These are phyloP conservation scores for Drosophila ercepeae DNA, from an alignment of 1,140 invertebrate genomes.

Conservation along the genomic window DNA sequence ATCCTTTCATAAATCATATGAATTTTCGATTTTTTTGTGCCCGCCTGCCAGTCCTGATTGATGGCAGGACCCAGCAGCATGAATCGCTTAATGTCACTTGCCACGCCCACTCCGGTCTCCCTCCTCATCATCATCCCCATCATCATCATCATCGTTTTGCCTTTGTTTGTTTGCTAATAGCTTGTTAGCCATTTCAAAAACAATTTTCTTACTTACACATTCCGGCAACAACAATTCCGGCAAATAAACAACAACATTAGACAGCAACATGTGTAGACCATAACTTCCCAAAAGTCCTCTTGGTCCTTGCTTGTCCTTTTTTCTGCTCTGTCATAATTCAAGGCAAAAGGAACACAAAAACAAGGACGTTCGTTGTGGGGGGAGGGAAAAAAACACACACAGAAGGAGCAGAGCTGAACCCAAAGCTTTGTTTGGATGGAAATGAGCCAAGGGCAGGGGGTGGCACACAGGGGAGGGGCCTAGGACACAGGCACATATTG, in stretches of 20 bases:
- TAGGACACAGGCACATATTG: slow-evolving; percentile 45
- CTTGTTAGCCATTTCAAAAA: slow-evolving; percentile 81
- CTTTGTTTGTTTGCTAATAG: slow-evolving; percentile 79
- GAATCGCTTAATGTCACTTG: slow-evolving; percentile 59
- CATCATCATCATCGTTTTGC: slow-evolving; percentile 45
- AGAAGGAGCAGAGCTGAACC: slow-evolving; percentile 18
- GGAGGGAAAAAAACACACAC: too few relatives aligned
- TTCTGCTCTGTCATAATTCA: slow-evolving; percentile 62
- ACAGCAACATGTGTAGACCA: slow-evolving; percentile 70
- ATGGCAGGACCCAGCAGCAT: slow-evolving; percentile 33
- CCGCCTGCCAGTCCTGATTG: slow-evolving; percentile 40
- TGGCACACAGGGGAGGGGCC: neutral
- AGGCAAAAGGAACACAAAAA: slow-evolving; percentile 22
- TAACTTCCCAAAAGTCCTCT: slow-evolving; percentile 35
- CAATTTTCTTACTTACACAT: slow-evolving; percentile 69
- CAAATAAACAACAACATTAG: slow-evolving; percentile 41
- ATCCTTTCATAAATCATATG: slow-evolving; percentile 39
- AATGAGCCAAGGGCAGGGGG: neutral
- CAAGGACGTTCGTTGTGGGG: too few relatives aligned
- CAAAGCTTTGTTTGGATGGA: slow-evolving; percentile 7
- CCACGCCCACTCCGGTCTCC: neutral
- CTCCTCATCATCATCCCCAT: neutral
- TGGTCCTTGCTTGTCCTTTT: slow-evolving; percentile 3
- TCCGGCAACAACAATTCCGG: slow-evolving; percentile 28
- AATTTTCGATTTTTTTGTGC: neutral